A percentile compares a stretch with the other conserved stretches of the same genome.
Evolutionary conservation across 1,140 invertebrate species (phyloP).

Genomic region (Tetragnatha versicolor): DNA sequence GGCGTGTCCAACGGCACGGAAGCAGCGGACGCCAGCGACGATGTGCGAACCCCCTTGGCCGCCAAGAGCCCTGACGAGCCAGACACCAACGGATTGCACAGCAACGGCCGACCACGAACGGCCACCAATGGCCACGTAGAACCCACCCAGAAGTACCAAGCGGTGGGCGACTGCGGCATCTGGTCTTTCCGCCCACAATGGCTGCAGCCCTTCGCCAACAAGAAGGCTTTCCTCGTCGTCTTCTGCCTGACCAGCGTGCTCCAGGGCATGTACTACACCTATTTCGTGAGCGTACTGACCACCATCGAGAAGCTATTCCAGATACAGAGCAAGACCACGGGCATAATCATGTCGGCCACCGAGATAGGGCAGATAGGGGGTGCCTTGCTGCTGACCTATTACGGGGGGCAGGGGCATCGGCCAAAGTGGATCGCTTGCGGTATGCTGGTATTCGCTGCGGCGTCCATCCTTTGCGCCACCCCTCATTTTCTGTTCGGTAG

Average conservation of each 20-base stretch:
- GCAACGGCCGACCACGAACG: conserved; percentile 8
- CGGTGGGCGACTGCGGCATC: conserved; percentile 57
- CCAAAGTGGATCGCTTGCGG: conserved; percentile 96
- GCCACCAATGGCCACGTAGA: conserved; percentile 27
- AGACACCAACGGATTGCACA: conserved; percentile 34
- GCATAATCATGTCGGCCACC: conserved; percentile 89
- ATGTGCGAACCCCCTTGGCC: conserved; percentile 28
- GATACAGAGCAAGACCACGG: conserved; percentile 93
- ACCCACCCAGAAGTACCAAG: too few species aligned
- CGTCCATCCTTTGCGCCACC: conserved; percentile 83
- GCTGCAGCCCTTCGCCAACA: conserved; percentile 77
- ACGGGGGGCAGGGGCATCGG: conserved; percentile 91
- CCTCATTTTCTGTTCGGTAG: conserved; percentile 64
- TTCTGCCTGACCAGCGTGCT: conserved; percentile 78
- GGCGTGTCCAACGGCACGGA: neutral
- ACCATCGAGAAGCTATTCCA: conserved; percentile 96
- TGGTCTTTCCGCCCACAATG: conserved; percentile 69
- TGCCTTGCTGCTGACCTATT: conserved; percentile 82
- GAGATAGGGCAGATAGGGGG: conserved; percentile 90
- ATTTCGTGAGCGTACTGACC: conserved; percentile 95
- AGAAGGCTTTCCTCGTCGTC: conserved; percentile 84
- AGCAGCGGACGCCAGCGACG: conserved; percentile 4
- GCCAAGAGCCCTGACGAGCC: neutral
- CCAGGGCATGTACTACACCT: conserved; percentile 93
- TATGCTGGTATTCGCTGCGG: conserved; percentile 87